Percentiles rank a stretch among this genome's conserved stretches.
Conservation (phyloP, 2,113 vertebrate genomes). For the Brachyhypopomus occidentalis region DNA sequence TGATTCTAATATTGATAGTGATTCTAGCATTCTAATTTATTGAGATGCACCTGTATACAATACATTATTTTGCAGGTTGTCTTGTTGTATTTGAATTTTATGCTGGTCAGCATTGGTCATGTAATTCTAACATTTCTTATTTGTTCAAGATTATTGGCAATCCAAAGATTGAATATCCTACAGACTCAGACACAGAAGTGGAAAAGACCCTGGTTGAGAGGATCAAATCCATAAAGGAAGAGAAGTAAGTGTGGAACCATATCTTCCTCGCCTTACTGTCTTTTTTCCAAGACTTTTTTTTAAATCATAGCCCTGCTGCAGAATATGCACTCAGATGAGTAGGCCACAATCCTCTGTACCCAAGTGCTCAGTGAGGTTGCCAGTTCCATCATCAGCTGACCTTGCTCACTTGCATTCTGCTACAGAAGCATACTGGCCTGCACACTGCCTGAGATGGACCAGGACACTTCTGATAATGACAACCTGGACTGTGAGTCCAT, state of each 20-base stretch:
- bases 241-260: constrained; percentile 79
- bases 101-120: no score
- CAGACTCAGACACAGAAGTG: constrained; percentile 65
- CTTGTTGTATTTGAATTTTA: no score
- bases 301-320: no score
- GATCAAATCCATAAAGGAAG: constrained; percentile 90
- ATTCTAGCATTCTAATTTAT: no score
- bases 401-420: background rate
- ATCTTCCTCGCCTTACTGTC: background rate
- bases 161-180: constrained; percentile 45
- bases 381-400: no score
- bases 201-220: constrained; percentile 82
- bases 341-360: no score
- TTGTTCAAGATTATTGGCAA: constrained; percentile 61
- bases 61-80: no score
- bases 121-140: constrained; percentile 21
- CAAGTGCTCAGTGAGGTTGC: no score
- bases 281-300: no score
- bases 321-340: no score
- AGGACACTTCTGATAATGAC: constrained; percentile 86
- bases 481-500: constrained; percentile 83
- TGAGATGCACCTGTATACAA: no score
- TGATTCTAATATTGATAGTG: no score
- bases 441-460: constrained; percentile 87
- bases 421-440: constrained; percentile 86